A percentile compares a stretch with the other conserved stretches of the same genome.
phyloP scores from a whole-genome alignment of 2,888 invertebrate species.

The Malacosoma neustria region DNA sequence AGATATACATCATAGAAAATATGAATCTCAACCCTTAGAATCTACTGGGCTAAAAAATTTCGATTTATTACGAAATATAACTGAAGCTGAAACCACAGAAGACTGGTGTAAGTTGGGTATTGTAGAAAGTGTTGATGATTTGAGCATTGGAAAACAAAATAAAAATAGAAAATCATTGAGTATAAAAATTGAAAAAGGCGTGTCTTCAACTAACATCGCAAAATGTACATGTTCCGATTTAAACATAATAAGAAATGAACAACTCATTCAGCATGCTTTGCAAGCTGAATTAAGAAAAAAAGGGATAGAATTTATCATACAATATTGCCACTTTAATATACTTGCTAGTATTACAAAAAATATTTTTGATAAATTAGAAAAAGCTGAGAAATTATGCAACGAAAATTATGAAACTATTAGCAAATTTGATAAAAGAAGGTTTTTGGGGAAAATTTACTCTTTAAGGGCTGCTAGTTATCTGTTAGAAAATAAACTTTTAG shows the following conservation, averaged over 20 bases:
- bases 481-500: conserved; percentile 28
- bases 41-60: conserved; percentile 24
- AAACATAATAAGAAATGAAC: conserved; percentile 47
- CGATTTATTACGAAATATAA: conserved; percentile 42
- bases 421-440: conserved; percentile 33
- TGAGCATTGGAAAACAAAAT: conserved; percentile 16
- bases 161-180: conserved; percentile 24
- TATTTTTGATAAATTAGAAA: conserved; percentile 37
- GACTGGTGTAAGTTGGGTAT: conserved; percentile 53
- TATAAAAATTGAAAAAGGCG: conserved; percentile 43
- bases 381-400: conserved; percentile 38
- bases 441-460: conserved; percentile 47
- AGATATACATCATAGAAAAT: conserved; percentile 21
- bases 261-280: conserved; percentile 51
- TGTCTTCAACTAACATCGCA: conserved; percentile 43
- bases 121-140: conserved; percentile 41
- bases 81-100: conserved; percentile 35
- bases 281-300: conserved; percentile 52
- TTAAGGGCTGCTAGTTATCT: conserved; percentile 43
- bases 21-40: conserved; percentile 16
- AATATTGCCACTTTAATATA: conserved; percentile 40
- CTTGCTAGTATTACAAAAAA: conserved; percentile 34
- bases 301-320: conserved; percentile 45
- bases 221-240: conserved; percentile 55
- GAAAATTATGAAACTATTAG: conserved; percentile 18